Evolutionary conservation across 2,888 invertebrate species (phyloP).

Genomic region (Blera fallax): DNA sequence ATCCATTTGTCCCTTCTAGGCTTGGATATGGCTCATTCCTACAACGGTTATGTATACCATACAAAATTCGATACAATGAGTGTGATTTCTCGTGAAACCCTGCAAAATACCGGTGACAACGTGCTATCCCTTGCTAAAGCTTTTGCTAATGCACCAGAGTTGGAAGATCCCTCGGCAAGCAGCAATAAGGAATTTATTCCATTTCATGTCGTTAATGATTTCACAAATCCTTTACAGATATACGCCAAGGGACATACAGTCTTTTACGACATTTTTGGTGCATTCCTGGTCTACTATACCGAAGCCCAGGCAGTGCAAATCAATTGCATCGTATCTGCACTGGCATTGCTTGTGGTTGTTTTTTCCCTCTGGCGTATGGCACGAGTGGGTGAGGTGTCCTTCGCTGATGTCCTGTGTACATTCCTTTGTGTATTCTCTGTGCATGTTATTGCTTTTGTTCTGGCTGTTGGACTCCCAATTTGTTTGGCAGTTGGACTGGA

Average conservation of each 20-base stretch:
- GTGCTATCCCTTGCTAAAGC: slow-evolving; percentile 83
- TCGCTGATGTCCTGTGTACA: slow-evolving; percentile 74
- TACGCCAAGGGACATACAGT: slow-evolving; percentile 82
- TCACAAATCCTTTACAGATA: slow-evolving; percentile 77
- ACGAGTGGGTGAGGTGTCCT: slow-evolving; percentile 74
- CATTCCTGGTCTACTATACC: slow-evolving; percentile 86
- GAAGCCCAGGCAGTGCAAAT: slow-evolving; percentile 80
- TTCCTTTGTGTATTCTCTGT: slow-evolving; percentile 76
- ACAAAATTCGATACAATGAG: slow-evolving; percentile 87
- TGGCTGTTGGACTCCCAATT: slow-evolving; percentile 78
- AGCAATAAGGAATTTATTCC: background rate
- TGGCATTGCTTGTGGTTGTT: slow-evolving; percentile 78
- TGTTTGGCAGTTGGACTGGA: slow-evolving; percentile 80
- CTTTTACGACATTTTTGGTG: slow-evolving; percentile 88
- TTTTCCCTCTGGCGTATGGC: slow-evolving; percentile 78
- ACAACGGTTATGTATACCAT: slow-evolving; percentile 90
- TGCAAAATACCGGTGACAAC: slow-evolving; percentile 89
- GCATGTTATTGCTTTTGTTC: slow-evolving; percentile 77
- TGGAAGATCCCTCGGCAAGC: slow-evolving; percentile 77
- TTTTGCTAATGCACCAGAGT: slow-evolving; percentile 81
- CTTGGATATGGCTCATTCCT: slow-evolving; percentile 88
- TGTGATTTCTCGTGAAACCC: slow-evolving; percentile 85
- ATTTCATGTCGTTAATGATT: background rate
- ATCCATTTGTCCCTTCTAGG: slow-evolving; percentile 81
- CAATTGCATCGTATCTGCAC: slow-evolving; percentile 79